Evolutionary conservation across 2,797 vertebrate genomes (phyloP), one percentile per base, ranked within the genome.

Genomic region (Lepus townsendii): DNA sequence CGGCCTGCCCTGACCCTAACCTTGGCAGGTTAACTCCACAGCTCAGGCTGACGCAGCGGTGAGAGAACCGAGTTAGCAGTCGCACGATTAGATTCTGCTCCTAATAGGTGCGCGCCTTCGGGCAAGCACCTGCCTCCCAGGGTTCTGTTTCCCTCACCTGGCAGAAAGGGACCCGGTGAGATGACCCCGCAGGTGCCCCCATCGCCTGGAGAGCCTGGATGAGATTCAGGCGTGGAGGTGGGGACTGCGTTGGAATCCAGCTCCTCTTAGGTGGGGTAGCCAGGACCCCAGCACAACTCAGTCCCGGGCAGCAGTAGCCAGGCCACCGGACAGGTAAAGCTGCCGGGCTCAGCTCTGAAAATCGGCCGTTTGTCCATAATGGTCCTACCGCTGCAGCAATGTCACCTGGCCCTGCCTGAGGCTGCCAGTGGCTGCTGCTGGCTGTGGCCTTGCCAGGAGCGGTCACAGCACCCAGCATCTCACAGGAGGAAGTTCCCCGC

Each of bases 161-260:
- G 26, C 32, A 52, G 66, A 54, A 22, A 38, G n/a, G n/a, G 73
- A 5, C 35, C 54, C 2, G 1, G 52, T 13, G 69, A 27, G 38
- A 26, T 24, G 17, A 7, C 22, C 0, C 0, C 0, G 30, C 1
- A 3, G 60, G 7, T 2, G 30, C 22, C 17, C 0, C 9, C 16
- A 50, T 42, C 4, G 4, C 19, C 0, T 4, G 12, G 4, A 8
- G 13, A 75, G 26, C 8, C 50, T 42, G 60, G 68, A 11, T 1
- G 9, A 57, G 8, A 66, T 4, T 2, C 0, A 16, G 20, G 60
- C 2, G 17, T 1, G 2, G 7, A 13, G 1, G 0, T 3, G 3
- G 26, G 24, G 6, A 24, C 17, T 2, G 54, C 82, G 22, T 26
- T 32, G 11, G 80, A 30, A 42, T 2, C 35, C 11, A 16, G 32